Evolutionary conservation across 1,140 invertebrate species (phyloP), one percentile per base, ranked within the genome.

Genomic region (Lasaia peninsularis): DNA sequence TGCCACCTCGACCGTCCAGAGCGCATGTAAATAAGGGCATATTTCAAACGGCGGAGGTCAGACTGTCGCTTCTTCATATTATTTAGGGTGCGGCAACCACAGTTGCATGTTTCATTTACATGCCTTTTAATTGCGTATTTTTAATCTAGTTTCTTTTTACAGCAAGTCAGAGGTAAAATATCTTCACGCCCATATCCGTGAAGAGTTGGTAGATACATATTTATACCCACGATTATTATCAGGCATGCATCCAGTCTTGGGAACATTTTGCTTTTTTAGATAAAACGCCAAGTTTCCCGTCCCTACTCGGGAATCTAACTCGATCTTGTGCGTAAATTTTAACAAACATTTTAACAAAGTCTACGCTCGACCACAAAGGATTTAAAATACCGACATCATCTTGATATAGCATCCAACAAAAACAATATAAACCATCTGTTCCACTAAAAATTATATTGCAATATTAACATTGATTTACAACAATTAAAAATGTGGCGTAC

Each of bases 21-120:
- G 61, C 63, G 69, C 69, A 78, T 78, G 73, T 71, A 78, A 78
- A 78, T 78, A 71, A 78, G 73, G 64, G 66, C 57, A 73, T 75
- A 75, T 75, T 68, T 77, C 75, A 75, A 68, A 68, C 56, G 52
- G 60, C 40, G 12, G 58, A 44, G 58, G 58, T 60, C 58, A 60
- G 40, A 44, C 28, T 51, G 33, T 66, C 48, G 67, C 70, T 67
- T 73, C 70, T 73, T 67, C 70, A 67, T 67, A 62, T 49, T 62
- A 48, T 57, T 65, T 50, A 54, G 51, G 52, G 0, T 24, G 37
- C 21, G 60, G 21, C 21, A 24, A 40, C 28, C 37, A 8, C 12
- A 32, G 12, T 10, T 24, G 6, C 7, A 49, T 56, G 7, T 18
- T 62, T 64, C 60, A 49, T 21, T 37, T 49, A 21, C 21, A 9